Conservation (phyloP, 2,797 vertebrate species). For the Ptychobarbus kaznakovi region DNA sequence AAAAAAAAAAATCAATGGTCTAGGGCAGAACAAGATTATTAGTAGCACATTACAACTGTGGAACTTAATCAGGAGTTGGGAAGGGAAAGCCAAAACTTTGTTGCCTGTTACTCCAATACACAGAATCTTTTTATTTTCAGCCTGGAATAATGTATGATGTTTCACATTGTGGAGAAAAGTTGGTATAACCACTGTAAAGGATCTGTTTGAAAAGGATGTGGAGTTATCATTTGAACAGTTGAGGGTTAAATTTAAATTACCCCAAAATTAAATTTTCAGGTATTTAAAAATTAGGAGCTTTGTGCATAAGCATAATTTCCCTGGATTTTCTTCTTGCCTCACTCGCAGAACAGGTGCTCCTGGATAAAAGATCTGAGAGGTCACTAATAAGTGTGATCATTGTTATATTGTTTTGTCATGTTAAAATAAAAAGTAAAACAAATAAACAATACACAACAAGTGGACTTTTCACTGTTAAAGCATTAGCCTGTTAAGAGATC, state of each 20-base stretch:
- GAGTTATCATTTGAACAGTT: neutral
- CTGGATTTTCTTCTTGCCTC: neutral
- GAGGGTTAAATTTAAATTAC: neutral
- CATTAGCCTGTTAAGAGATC: neutral
- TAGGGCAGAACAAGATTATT: conserved; percentile 1
- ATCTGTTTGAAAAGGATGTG: neutral
- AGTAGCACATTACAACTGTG: neutral
- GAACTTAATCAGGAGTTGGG: neutral
- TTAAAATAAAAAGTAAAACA: neutral
- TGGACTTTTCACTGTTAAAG: neutral
- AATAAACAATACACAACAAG: too few relatives aligned
- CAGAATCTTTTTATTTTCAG: neutral
- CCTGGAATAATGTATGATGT: neutral
- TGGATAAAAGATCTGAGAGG: neutral
- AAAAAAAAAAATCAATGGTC: neutral
- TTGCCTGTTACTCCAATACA: neutral
- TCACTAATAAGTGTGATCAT: neutral
- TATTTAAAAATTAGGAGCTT: neutral
- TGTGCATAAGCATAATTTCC: neutral
- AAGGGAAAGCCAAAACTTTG: neutral
- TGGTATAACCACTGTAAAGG: neutral
- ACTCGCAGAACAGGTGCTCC: neutral
- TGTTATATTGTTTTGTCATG: neutral
- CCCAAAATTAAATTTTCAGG: neutral
- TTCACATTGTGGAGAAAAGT: neutral